These are phyloP conservation scores for Cheirogaleus medius DNA, from an alignment of 2,113 vertebrate species.

Conservation along the genomic window DNA sequence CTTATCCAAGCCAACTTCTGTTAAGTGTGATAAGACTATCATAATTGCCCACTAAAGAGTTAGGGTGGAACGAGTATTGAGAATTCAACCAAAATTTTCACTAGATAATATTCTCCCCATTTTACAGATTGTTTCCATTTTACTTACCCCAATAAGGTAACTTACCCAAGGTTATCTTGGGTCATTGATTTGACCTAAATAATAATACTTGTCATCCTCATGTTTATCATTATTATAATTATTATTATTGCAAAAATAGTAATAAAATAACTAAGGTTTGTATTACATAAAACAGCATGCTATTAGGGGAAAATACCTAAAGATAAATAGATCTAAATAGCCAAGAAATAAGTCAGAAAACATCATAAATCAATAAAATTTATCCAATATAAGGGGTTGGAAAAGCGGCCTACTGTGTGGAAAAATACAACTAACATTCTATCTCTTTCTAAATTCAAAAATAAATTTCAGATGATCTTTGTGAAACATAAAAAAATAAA, in stretches of 20 bases:
- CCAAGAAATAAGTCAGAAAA: neutral
- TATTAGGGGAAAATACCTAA: neutral
- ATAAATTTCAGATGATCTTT: neutral
- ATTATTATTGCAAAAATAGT: neutral
- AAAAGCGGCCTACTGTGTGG: neutral
- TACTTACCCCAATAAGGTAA: neutral
- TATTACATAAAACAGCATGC: neutral
- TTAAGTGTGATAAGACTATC: neutral
- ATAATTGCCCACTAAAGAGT: neutral
- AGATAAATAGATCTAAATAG: neutral
- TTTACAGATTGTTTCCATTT: neutral
- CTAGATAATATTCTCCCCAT: neutral
- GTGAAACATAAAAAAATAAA: slow-evolving; percentile 15
- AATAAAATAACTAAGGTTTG: neutral
- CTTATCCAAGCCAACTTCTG: neutral
- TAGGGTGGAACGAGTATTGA: neutral
- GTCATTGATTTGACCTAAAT: neutral
- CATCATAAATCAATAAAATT: neutral
- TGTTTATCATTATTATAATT: neutral
- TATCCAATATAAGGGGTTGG: neutral
- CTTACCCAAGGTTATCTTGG: neutral
- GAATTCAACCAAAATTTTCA: neutral
- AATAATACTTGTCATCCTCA: neutral
- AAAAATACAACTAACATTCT: slow-evolving; percentile 1
- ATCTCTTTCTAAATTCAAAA: neutral